phyloP scores from a whole-genome alignment of 2,888 invertebrate species.

The Gymnocheta viridis region DNA sequence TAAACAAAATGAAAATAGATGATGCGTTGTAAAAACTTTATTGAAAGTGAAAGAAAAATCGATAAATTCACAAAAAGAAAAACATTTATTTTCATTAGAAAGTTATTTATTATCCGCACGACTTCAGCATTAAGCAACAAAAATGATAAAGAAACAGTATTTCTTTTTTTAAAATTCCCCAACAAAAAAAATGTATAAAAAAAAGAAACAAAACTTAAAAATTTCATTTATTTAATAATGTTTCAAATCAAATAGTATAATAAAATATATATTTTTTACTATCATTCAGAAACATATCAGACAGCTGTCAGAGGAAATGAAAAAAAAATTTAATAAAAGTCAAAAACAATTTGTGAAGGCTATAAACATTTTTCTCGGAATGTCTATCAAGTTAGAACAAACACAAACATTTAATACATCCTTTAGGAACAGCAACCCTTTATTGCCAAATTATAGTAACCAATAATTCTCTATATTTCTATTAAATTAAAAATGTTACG shows the following conservation, averaged over 20 bases:
- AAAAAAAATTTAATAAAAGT: background rate
- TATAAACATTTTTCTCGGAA: background rate
- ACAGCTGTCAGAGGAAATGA: background rate
- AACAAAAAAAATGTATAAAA: background rate
- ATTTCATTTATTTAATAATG: background rate
- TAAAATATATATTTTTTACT: background rate
- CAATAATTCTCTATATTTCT: too few relatives aligned
- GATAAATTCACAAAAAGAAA: background rate
- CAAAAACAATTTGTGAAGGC: background rate
- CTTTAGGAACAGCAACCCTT: too few relatives aligned
- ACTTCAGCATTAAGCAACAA: background rate
- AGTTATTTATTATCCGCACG: background rate
- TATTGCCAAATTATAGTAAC: too few relatives aligned
- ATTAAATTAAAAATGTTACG: too few relatives aligned
- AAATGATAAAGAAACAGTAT: background rate
- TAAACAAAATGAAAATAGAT: background rate
- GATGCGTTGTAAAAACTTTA: background rate
- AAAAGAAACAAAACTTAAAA: background rate
- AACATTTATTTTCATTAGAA: background rate
- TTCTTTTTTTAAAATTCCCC: background rate
- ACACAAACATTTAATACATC: too few relatives aligned
- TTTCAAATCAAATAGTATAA: background rate
- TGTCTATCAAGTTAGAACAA: too few relatives aligned
- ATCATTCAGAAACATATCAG: background rate
- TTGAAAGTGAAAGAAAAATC: constrained; percentile 2